Base-by-base conservation (phyloP, 2,113 vertebrate species). In the Colaptes auratus region DNA sequence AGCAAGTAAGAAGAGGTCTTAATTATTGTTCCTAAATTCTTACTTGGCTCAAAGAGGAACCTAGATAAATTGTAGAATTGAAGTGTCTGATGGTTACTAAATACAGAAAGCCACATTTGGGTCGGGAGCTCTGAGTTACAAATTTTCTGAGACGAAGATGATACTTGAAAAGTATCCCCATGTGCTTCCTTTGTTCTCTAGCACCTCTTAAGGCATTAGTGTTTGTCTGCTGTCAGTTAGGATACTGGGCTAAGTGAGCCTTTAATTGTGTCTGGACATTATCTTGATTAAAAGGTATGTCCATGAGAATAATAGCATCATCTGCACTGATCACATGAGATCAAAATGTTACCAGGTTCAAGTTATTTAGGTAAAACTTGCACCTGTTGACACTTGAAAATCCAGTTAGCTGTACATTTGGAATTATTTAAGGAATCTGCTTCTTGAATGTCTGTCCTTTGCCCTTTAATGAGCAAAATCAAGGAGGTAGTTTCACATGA, bases 231-330 rank as follows among this genome's bases (percentile, higher is more conserved):
- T 89, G 48, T 70, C 56, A 35, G 36, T 76, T 46, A 66, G 66
- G 35, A 58, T 79, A 31, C 27, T 36, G 58, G 74, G 36, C 58
- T 82, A 91, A 75, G 82, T 42, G 76, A 88, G 33, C 33, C 30
- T 87, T 78, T 72, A 50, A 13, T 86, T 88, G 84, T 87, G 12
- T 48, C 20, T 82, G 33, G 28, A 75, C 1, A 0, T 83, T 46
- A 24, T 60, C 36, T 88, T 2, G 3, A 2, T 69, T 69, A 69
- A 53, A 31, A 83, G 27, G 30, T 61, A 44, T 0, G 0, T 72
- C 28, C 7, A 53, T 81, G 78, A 87, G 50, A 71, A 53, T 66
- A 77, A 46, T 4, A 64, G 35, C 13, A 24, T 59, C 19, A 33
- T 33, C 48, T 77, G 33, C 65, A 33, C 25, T 77, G 21, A 11